These are phyloP conservation scores for Myripristis murdjan DNA, from an alignment of 2,797 vertebrate species.

Conservation along the genomic window DNA sequence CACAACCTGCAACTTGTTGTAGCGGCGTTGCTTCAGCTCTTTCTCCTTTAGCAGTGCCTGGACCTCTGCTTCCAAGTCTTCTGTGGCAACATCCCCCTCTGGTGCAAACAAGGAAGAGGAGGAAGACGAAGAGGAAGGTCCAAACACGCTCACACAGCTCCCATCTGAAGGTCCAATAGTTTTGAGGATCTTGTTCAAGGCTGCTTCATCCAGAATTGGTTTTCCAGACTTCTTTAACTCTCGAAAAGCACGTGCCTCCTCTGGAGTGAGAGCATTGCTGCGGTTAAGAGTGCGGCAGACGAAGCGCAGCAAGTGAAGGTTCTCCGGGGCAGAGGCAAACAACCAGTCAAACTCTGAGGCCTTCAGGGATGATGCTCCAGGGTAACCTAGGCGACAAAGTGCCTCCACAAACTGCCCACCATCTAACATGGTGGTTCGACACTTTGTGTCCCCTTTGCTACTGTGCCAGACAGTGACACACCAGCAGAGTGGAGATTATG, in stretches of 20 bases:
- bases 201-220: slow-evolving; percentile 87
- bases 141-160: background rate
- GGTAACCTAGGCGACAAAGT: slow-evolving; percentile 89
- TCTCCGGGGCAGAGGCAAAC: slow-evolving; percentile 90
- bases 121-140: slow-evolving; percentile 33
- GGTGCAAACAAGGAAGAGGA: slow-evolving; percentile 54
- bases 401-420: slow-evolving; percentile 92
- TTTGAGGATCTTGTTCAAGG: slow-evolving; percentile 89
- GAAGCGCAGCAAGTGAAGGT: slow-evolving; percentile 89
- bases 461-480: slow-evolving; percentile 1
- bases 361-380: slow-evolving; percentile 84
- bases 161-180: slow-evolving; percentile 78
- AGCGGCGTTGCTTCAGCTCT: slow-evolving; percentile 85
- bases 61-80: slow-evolving; percentile 89
- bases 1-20: slow-evolving; percentile 87
- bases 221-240: slow-evolving; percentile 83
- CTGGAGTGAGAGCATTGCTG: slow-evolving; percentile 83
- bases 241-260: slow-evolving; percentile 86
- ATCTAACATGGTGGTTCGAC: slow-evolving; percentile 85
- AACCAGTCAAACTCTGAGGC: slow-evolving; percentile 97
- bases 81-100: slow-evolving; percentile 75
- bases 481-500: background rate
- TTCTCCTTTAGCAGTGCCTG: slow-evolving; percentile 85
- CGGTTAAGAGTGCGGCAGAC: slow-evolving; percentile 89
- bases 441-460: slow-evolving; percentile 8